Evolutionary conservation across 2,888 invertebrate genomes (phyloP).

Genomic region (Pristionchus arcanus): DNA sequence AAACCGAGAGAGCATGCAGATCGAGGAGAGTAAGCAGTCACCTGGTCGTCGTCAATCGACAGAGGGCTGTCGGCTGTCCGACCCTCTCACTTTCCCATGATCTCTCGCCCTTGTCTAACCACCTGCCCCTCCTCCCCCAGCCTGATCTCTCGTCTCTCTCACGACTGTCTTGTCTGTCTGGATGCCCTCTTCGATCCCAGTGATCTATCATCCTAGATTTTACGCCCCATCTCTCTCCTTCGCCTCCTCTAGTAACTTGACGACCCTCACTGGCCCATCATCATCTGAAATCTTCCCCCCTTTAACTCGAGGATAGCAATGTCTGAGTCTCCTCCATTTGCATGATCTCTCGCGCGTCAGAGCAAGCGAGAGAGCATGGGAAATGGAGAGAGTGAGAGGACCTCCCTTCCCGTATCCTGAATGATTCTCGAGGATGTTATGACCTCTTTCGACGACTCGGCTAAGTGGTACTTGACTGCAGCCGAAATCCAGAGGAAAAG

Average conservation of each 20-base stretch:
- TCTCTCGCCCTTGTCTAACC: neutral
- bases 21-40: neutral
- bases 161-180: neutral
- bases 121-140: neutral
- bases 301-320: neutral
- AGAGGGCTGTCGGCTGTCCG: neutral
- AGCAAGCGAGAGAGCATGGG: neutral
- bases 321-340: neutral
- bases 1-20: neutral
- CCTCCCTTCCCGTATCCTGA: neutral
- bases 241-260: neutral
- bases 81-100: neutral
- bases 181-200: neutral
- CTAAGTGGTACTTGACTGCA: conserved; percentile 31
- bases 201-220: neutral
- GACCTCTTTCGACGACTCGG: conserved; percentile 11
- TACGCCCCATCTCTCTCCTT: neutral
- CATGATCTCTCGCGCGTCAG: neutral
- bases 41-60: conserved; percentile 35
- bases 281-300: conserved; percentile 2
- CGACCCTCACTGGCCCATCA: neutral
- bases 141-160: neutral
- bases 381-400: neutral
- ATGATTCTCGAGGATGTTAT: conserved; percentile 24
- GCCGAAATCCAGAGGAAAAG: neutral